Evolutionary conservation across 2,113 vertebrate genomes (phyloP).

Genomic region (Melanerpes aurifrons): DNA sequence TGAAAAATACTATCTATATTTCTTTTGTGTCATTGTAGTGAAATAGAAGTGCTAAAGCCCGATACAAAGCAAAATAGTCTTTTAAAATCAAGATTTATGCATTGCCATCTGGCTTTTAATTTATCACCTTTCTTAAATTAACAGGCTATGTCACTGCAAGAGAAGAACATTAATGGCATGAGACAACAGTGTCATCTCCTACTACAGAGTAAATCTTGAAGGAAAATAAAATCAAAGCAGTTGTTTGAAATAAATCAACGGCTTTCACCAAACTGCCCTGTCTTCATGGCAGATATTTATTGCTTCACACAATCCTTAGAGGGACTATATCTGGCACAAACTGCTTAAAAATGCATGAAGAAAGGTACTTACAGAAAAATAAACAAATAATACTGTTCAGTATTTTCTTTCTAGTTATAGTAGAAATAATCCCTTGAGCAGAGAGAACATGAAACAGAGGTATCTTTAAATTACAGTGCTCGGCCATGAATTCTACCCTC

Average conservation of each 20-base stretch:
- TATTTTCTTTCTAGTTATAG: not conserved
- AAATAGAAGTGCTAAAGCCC: not conserved
- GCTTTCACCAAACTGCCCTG: not conserved
- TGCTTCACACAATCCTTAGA: not conserved
- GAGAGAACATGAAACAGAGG: not conserved
- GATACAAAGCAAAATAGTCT: not conserved
- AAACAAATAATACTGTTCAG: not conserved
- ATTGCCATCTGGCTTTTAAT: slow-evolving; percentile 7
- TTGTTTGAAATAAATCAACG: slow-evolving; percentile 33
- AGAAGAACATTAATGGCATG: slow-evolving; percentile 33
- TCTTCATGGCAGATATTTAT: not conserved
- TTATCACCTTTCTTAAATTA: slow-evolving; percentile 29
- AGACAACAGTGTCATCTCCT: slow-evolving; percentile 40
- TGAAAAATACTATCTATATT: not conserved
- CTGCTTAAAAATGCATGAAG: slow-evolving; percentile 18
- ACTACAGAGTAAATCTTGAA: slow-evolving; percentile 6
- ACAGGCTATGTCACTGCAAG: not conserved
- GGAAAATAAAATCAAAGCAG: slow-evolving; percentile 9
- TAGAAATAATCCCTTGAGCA: not conserved
- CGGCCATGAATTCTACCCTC: not conserved
- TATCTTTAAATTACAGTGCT: not conserved
- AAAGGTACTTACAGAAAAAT: not conserved
- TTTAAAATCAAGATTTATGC: not conserved
- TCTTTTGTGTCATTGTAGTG: not conserved
- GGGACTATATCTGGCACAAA: not conserved